A percentile compares a stretch with the other conserved stretches of the same genome.
Conservation (phyloP, 2,888 invertebrate genomes). For the Byasa hedistus region DNA sequence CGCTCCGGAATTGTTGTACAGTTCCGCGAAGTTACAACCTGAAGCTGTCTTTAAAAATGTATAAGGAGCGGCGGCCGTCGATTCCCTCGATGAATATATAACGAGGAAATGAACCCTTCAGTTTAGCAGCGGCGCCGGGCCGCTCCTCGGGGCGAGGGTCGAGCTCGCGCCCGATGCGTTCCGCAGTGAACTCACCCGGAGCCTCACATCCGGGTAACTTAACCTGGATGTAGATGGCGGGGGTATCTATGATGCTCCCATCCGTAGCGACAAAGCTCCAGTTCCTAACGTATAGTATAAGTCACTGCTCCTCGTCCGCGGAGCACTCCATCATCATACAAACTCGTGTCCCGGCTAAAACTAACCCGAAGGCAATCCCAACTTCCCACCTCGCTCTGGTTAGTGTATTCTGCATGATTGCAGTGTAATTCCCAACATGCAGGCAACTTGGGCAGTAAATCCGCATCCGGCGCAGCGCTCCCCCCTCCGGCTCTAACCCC, state of each 20-base stretch:
- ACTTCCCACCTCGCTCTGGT: slow-evolving; percentile 9
- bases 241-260: too few species aligned
- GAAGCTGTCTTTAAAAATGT: slow-evolving; percentile 61
- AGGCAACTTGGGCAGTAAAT: slow-evolving; percentile 68
- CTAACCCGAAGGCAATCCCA: slow-evolving; percentile 5
- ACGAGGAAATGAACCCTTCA: slow-evolving; percentile 66
- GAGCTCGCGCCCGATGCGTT: too few species aligned
- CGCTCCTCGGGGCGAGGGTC: slow-evolving; percentile 15
- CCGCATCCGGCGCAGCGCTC: slow-evolving; percentile 51
- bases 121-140: slow-evolving; percentile 43
- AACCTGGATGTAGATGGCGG: background rate
- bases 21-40: slow-evolving; percentile 34
- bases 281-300: too few species aligned
- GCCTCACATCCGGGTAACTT: background rate
- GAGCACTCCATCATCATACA: background rate
- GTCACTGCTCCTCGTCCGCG: too few species aligned
- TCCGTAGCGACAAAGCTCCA: too few species aligned
- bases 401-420: slow-evolving; percentile 37
- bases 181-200: background rate
- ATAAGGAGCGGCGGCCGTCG: slow-evolving; percentile 42
- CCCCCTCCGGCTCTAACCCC: too few species aligned
- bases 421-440: slow-evolving; percentile 49
- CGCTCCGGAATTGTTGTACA: slow-evolving; percentile 3
- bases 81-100: slow-evolving; percentile 70
- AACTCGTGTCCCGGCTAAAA: too few species aligned